Evolutionary conservation across 2,113 vertebrate species (phyloP).

Genomic region (Lepisosteus osseus): DNA sequence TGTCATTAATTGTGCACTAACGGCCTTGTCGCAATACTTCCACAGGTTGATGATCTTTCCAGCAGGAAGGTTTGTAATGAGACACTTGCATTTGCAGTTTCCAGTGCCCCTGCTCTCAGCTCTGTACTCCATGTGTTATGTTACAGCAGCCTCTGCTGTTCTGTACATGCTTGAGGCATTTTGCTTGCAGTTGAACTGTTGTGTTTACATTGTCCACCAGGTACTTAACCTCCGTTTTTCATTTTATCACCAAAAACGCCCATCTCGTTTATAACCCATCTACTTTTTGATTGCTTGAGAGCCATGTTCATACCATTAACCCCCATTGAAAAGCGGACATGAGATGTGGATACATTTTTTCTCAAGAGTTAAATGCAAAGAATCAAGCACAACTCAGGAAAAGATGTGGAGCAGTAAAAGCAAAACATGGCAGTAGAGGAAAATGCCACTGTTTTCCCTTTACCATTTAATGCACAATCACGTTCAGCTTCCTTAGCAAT

Average conservation of each 20-base stretch:
- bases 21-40: conserved; percentile 67
- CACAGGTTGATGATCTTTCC: conserved; percentile 80
- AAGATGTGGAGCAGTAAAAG: too few relatives aligned
- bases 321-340: too few relatives aligned
- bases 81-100: conserved; percentile 40
- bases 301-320: too few relatives aligned
- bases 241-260: conserved; percentile 8
- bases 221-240: conserved; percentile 14
- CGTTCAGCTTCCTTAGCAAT: too few relatives aligned
- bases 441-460: too few relatives aligned
- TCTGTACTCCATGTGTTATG: conserved; percentile 45
- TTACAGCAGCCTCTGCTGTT: conserved; percentile 36
- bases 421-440: too few relatives aligned
- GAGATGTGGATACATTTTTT: too few relatives aligned
- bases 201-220: conserved; percentile 11
- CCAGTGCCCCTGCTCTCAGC: conserved; percentile 46
- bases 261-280: too few relatives aligned
- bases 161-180: conserved; percentile 38
- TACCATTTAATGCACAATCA: too few relatives aligned
- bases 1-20: conserved; percentile 45
- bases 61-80: conserved; percentile 81
- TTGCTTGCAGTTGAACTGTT: conserved; percentile 24
- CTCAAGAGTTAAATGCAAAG: too few relatives aligned
- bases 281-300: too few relatives aligned
- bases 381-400: too few relatives aligned